phyloP scores from a whole-genome alignment of 2,113 vertebrate genomes.

The Candoia aspera region DNA sequence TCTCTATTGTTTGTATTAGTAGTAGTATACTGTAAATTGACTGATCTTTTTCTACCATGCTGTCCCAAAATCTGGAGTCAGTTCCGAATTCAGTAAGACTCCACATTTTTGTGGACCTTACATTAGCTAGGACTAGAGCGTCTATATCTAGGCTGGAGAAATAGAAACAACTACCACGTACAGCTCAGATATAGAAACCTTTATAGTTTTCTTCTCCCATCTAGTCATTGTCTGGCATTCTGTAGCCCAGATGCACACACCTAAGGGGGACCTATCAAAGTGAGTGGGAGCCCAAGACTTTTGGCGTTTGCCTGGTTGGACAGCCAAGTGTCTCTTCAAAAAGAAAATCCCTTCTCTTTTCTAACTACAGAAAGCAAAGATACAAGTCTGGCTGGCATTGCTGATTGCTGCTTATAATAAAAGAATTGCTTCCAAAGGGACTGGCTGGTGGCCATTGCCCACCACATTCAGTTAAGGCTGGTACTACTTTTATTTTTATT shows the following conservation, averaged over 20 bases:
- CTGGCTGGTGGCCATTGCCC: slow-evolving; percentile 2
- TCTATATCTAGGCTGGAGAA: not conserved
- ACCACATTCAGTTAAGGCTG: slow-evolving; percentile 22
- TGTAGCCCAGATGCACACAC: not conserved
- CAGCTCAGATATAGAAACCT: not conserved
- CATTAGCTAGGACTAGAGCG: not conserved
- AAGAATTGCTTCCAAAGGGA: slow-evolving; percentile 18
- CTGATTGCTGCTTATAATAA: not conserved
- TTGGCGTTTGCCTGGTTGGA: not conserved
- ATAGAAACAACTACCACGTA: not conserved
- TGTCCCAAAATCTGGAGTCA: not conserved
- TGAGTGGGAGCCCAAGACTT: not conserved
- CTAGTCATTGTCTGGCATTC: not conserved
- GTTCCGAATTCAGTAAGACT: not conserved
- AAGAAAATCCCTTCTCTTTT: not conserved
- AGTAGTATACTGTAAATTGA: not conserved
- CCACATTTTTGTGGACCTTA: not conserved
- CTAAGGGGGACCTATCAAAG: not conserved
- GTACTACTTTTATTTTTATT: slow-evolving; percentile 31
- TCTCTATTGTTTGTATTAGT: too few species aligned
- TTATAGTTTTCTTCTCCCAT: not conserved
- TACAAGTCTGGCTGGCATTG: not conserved
- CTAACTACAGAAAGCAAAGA: not conserved
- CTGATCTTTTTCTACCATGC: not conserved
- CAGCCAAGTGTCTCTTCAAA: not conserved